Conservation (phyloP, 2,797 vertebrate genomes). For the Enoplosus armatus region DNA sequence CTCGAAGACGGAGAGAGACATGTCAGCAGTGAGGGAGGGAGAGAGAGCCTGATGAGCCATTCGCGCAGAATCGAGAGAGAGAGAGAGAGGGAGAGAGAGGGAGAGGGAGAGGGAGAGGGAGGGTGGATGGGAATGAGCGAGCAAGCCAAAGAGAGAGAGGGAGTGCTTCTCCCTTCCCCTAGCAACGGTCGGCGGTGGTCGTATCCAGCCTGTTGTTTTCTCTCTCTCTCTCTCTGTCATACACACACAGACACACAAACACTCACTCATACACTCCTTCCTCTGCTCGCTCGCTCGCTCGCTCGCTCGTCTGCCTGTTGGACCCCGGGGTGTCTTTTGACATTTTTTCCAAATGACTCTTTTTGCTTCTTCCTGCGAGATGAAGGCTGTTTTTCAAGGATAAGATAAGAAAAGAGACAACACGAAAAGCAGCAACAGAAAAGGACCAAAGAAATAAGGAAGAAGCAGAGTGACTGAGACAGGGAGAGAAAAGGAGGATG, state of each 20-base stretch:
- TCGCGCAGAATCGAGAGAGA: conserved; percentile 28
- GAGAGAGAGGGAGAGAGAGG: conserved; percentile 33
- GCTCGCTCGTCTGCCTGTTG: conserved; percentile 67
- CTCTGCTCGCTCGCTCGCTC: conserved; percentile 17
- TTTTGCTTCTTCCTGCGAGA: conserved; percentile 54
- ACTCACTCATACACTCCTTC: conserved; percentile 38
- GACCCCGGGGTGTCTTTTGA: conserved; percentile 60
- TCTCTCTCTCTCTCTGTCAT: conserved; percentile 42
- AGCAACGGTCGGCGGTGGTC: conserved; percentile 85
- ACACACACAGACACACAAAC: conserved; percentile 33
- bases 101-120: conserved; percentile 49
- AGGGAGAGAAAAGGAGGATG: conserved; percentile 86
- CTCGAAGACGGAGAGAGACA: conserved; percentile 11
- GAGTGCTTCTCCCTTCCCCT: conserved; percentile 83
- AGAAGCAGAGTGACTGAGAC: conserved; percentile 56
- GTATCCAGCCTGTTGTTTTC: conserved; percentile 84
- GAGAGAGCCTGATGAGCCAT: conserved; percentile 38
- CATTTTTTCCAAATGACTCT: conserved; percentile 59
- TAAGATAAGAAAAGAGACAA: conserved; percentile 38
- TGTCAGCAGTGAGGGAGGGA: conserved; percentile 17
- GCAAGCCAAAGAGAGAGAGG: conserved; percentile 68
- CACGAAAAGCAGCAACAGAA: conserved; percentile 8
- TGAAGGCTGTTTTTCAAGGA: conserved; percentile 69
- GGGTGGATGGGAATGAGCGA: conserved; percentile 60
- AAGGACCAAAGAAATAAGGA: conserved; percentile 68